A percentile compares a stretch with the other conserved stretches of the same genome.
These are phyloP conservation scores for Scarus forsteni DNA, from an alignment of 2,797 vertebrate genomes.

Conservation along the genomic window DNA sequence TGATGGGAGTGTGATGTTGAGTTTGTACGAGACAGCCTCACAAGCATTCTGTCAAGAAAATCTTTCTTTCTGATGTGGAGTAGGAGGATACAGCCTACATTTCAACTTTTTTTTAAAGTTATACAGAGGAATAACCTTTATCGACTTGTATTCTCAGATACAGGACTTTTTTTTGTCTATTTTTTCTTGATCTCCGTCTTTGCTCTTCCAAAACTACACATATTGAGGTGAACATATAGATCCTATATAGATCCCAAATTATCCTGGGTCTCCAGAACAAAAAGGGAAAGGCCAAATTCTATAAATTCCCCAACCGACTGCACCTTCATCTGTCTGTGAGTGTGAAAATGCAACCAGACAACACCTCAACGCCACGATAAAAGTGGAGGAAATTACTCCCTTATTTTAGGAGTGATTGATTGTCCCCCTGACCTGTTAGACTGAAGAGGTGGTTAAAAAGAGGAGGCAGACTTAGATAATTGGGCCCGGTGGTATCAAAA, in stretches of 20 bases:
- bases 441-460: slow-evolving; percentile 79
- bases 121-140: slow-evolving; percentile 52
- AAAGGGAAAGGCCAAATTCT: slow-evolving; percentile 59
- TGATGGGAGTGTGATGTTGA: slow-evolving; percentile 5
- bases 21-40: slow-evolving; percentile 14
- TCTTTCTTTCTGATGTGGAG: slow-evolving; percentile 45
- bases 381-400: slow-evolving; percentile 81
- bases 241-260: slow-evolving; percentile 61
- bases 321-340: slow-evolving; percentile 57
- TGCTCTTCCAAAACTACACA: slow-evolving; percentile 28
- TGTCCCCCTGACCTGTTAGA: slow-evolving; percentile 82
- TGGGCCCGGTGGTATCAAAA: slow-evolving; percentile 83
- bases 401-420: slow-evolving; percentile 86
- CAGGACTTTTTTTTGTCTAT: slow-evolving; percentile 17
- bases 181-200: slow-evolving; percentile 50
- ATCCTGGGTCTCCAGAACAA: slow-evolving; percentile 52
- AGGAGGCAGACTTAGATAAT: slow-evolving; percentile 80
- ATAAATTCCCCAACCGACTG: slow-evolving; percentile 54
- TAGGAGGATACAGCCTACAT: slow-evolving; percentile 51
- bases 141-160: slow-evolving; percentile 39
- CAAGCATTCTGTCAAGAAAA: slow-evolving; percentile 24
- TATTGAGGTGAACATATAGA: slow-evolving; percentile 57
- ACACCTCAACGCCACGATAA: slow-evolving; percentile 72
- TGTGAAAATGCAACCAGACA: slow-evolving; percentile 74
- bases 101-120: slow-evolving; percentile 54